Base-by-base conservation (phyloP, 2,797 vertebrate genomes). In the Eulemur albifrons region DNA sequence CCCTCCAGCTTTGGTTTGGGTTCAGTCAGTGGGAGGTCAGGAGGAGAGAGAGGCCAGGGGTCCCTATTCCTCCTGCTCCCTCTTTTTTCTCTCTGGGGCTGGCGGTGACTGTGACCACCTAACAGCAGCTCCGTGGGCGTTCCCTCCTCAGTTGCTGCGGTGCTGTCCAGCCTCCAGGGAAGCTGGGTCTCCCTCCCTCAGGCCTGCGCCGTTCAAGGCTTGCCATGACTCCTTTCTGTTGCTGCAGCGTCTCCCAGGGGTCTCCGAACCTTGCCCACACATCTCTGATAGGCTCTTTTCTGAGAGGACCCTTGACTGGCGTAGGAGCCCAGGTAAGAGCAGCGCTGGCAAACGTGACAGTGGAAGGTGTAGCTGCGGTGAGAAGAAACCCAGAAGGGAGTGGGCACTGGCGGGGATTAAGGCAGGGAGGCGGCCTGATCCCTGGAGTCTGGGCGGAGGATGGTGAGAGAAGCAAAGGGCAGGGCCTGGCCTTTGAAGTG, bases 131-230 rank as follows among this genome's bases (percentile, higher is more conserved):
- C 25, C 12, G 0, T 38, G 7, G n/a, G 18, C 65, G 7, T 13
- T 17, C 25, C 40, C 50, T 57, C 17, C 73, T 76, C 40, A 27
- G 2, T 59, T 0, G 5, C 61, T 67, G 40, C 0, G 0, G 3
- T 14, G 25, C 21, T 43, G 4, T 50, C 40, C 7, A 38, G 30
- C 32, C 45, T 81, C 35, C 63, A 10, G 38, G 0, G 45, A n/a
- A n/a, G 40, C 69, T 43, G 13, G 35, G 25, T 72, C 45, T 88
- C 43, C n/a, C 10, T 10, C n/a, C 21, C 23, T 70, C 40, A 38
- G 17, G 11, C 38, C 40, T 27, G 0, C 10, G 12, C 72, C n/a
- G 15, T 75, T 63, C 2, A 45, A 82, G 57, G 4, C 63, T 63
- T 91, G 38, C 30, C 2, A 0, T 76, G 32, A 17, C 30, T 9